These are phyloP conservation scores for Chiloscyllium plagiosum DNA, from an alignment of 2,113 vertebrate genomes.

Conservation along the genomic window DNA sequence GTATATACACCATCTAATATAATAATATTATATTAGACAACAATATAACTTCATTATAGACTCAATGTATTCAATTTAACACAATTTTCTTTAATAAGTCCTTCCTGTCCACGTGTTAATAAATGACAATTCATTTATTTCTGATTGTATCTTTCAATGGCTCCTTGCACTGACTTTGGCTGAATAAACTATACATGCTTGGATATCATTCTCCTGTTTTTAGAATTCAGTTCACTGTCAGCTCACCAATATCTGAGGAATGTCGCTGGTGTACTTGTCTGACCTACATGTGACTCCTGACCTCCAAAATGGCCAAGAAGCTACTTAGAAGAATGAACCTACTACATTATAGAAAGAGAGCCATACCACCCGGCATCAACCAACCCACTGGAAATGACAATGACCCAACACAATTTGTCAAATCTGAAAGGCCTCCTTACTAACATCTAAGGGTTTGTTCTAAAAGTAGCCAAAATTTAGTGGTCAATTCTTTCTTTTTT, in stretches of 20 bases:
- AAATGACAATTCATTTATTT: background rate
- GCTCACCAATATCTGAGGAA: background rate
- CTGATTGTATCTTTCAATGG: background rate
- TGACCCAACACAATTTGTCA: no score
- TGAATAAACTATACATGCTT: background rate
- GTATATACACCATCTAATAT: no score
- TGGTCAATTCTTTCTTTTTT: no score
- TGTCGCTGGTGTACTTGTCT: background rate
- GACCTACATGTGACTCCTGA: no score
- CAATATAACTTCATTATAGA: background rate
- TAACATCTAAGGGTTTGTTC: no score
- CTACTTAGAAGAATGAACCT: no score
- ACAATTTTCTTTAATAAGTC: background rate
- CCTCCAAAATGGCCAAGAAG: no score
- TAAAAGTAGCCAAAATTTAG: no score
- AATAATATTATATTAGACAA: background rate
- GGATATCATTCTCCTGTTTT: background rate
- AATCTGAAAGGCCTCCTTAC: no score
- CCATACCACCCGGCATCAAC: no score
- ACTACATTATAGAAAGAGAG: no score
- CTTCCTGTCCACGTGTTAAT: background rate
- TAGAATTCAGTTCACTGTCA: background rate
- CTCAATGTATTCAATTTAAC: background rate
- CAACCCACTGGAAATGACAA: no score
- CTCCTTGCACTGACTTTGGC: background rate